Base-by-base conservation (phyloP, 2,113 vertebrate genomes). In the Piprites chloris region DNA sequence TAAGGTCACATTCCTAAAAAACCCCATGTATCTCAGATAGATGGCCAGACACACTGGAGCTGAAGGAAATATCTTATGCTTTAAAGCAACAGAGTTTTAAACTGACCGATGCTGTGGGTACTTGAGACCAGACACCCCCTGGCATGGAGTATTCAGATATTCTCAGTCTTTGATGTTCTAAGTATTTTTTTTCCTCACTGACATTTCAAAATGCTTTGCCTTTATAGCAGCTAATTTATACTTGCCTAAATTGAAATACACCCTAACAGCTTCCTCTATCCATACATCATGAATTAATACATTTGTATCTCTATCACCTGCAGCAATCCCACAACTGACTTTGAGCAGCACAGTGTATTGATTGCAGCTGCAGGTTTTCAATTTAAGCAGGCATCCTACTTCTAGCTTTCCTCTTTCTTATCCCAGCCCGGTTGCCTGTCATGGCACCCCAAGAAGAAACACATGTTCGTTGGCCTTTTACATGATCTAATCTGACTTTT, bases 1-100 rank as follows among this genome's bases (percentile, higher is more conserved):
- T 24, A 67, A 16, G 21, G 24, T 28, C 27, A 50, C 12, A 5
- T 42, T 44, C 22, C 42, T 74, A 11, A 58, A 76, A 82, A 78
- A 49, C 16, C 9, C 19, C 7, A 3, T 5, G 3, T 9, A 0
- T n/a, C 19, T 76, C 20, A 30, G 14, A 9, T 9, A 21, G 15
- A n/a, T 37, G n/a, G 19, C 19, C 22, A 14, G 21, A 11, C 23
- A 68, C 32, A 19, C 4, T 6, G 42, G 71, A 41, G 14, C 4
- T 37, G 39, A 68, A 26, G 32, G 14, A 86, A 47, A 11, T 23
- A 37, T 13, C 12, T n/a, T 28, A 13, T 12, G 4, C 30, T 78
- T 6, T 37, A 47, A 74, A 82, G 37, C 8, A 61, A 14, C 2
- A 20, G 35, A 21, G 8, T 28, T 76, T 52, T 68, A 24, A 52